phyloP scores from a whole-genome alignment of 1,140 invertebrate species.

The Drosophila yakuba region DNA sequence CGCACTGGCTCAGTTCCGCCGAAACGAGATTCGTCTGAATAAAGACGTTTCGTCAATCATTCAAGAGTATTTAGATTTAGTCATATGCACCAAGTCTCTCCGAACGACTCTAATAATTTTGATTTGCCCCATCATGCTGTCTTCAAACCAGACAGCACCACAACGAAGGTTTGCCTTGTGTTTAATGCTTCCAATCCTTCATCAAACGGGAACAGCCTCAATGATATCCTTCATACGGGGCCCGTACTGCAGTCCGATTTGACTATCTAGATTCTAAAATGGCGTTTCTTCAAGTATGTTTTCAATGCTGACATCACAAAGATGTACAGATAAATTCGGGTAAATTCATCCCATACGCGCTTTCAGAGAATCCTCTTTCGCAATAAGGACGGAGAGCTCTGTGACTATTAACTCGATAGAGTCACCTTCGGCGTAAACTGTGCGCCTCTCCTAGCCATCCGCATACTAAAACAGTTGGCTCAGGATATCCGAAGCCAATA shows the following conservation, averaged over 20 bases:
- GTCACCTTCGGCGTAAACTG: neutral
- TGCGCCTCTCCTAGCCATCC: neutral
- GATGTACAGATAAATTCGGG: neutral
- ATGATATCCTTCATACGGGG: neutral
- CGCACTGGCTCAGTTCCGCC: neutral
- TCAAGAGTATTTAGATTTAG: neutral
- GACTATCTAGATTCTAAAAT: neutral
- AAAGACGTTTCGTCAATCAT: neutral
- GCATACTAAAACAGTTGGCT: neutral
- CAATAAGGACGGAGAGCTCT: neutral
- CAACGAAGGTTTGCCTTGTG: too few relatives aligned
- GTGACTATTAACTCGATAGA: neutral
- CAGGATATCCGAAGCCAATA: neutral
- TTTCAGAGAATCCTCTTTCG: too few relatives aligned
- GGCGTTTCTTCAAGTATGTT: neutral
- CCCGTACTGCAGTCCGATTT: neutral
- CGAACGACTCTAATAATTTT: neutral
- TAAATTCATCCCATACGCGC: neutral
- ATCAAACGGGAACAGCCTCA: neutral
- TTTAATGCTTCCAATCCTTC: neutral
- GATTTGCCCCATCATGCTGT: neutral
- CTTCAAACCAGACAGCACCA: too few relatives aligned
- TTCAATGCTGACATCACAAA: neutral
- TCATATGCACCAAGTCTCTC: conserved; percentile 2
- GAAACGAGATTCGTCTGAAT: neutral